Percentiles rank a stretch among this genome's conserved stretches.
phyloP scores from a whole-genome alignment of 2,797 vertebrate genomes.

The Falco peregrinus region DNA sequence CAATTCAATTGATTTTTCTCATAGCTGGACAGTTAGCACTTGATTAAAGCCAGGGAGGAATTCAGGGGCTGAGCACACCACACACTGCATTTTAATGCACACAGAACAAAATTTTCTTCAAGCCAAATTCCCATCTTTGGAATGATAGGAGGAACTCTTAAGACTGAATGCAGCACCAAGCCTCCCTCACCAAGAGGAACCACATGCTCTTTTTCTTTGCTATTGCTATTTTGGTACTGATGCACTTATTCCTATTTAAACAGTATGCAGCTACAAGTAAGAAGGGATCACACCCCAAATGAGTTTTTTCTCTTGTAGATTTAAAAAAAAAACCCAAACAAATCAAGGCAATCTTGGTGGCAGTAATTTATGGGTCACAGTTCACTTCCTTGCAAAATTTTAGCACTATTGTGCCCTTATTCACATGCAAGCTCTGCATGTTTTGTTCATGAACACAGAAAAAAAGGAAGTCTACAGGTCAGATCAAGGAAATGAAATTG shows the following conservation, averaged over 20 bases:
- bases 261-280: background rate
- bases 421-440: background rate
- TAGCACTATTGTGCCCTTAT: background rate
- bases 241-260: background rate
- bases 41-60: background rate
- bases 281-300: background rate
- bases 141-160: background rate
- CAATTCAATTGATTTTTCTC: background rate
- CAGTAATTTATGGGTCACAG: background rate
- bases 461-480: background rate
- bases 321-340: background rate
- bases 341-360: background rate
- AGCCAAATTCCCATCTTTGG: background rate
- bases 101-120: background rate
- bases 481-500: background rate
- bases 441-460: background rate
- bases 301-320: background rate
- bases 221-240: background rate
- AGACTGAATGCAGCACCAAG: background rate
- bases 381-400: background rate
- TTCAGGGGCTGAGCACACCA: background rate
- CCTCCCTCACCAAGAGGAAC: background rate
- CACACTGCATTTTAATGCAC: background rate
- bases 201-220: background rate
- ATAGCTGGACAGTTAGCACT: background rate